Evolutionary conservation across 2,888 invertebrate species (phyloP).

Genomic region (Nomada flava): DNA sequence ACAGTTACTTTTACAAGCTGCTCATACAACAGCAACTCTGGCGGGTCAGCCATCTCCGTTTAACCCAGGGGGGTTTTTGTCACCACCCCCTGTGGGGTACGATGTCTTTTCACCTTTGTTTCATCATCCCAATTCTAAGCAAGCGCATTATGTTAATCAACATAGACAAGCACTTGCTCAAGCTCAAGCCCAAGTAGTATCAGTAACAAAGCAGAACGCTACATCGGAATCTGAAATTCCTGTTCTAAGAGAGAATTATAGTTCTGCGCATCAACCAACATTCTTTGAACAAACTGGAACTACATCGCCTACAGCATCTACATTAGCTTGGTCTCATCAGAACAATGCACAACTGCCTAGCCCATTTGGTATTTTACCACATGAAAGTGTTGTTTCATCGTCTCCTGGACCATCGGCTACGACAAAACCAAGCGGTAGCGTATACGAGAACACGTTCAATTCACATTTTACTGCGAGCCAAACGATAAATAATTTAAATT

Average conservation of each 20-base stretch:
- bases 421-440: conserved; percentile 85
- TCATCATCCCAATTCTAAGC: conserved; percentile 90
- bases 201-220: conserved; percentile 81
- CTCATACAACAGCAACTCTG: conserved; percentile 86
- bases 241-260: conserved; percentile 87
- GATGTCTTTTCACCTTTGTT: conserved; percentile 94
- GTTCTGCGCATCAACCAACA: conserved; percentile 86
- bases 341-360: conserved; percentile 88
- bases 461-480: conserved; percentile 89
- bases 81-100: conserved; percentile 91
- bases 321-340: conserved; percentile 90
- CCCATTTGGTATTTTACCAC: conserved; percentile 91
- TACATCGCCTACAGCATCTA: conserved; percentile 85
- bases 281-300: conserved; percentile 89
- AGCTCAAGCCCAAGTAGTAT: conserved; percentile 78
- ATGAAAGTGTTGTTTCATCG: conserved; percentile 90
- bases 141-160: conserved; percentile 90
- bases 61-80: conserved; percentile 90
- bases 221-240: conserved; percentile 87
- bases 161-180: conserved; percentile 89
- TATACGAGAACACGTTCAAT: conserved; percentile 89
- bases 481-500: conserved; percentile 88
- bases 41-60: conserved; percentile 89
- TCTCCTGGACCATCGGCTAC: conserved; percentile 86
- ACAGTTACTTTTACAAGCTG: conserved; percentile 88